Evolutionary conservation across 1,140 invertebrate species (phyloP), one percentile per base, ranked within the genome.

Genomic region (Aphidius gifuensis): DNA sequence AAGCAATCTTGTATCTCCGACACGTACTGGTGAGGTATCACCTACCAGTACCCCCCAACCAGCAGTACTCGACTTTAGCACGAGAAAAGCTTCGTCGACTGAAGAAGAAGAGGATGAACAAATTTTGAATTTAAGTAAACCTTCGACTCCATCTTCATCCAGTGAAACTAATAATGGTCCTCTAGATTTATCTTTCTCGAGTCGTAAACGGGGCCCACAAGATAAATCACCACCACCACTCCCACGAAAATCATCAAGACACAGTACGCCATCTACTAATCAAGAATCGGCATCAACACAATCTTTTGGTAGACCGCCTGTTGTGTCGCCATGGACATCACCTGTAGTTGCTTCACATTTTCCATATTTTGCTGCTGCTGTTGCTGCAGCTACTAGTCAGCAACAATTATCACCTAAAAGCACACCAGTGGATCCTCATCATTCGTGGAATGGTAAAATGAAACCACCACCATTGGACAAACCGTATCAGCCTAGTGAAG

Each of bases 341-440:
- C 88, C 90, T 2, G 86, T 91, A 5, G 88, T 90, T n/a, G 85
- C 87, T 5, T 84, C 85, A 8, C 87, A 90, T 69, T 84, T 91
- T 64, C 90, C 90, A 23, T 93, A 92, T 67, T 90, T 91, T 66
- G 87, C 91, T 43, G 90, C 90, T 3, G 90, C 90, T n/a, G 89
- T 90, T 7, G 87, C 88, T 16, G 88, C 82, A 48, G 85, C 88
- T 62, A 88, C 88, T 75, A 80, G 78, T 80, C 75, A 78, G 62
- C 79, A 81, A 67, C 78, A 80, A 61, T 80, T 91, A 2, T 92
- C 90, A 32, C 89, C 90, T 1, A 89, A 90, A 67, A 87, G 86
- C 39, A 85, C 83, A 40, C 73, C 83, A 45, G 73, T 75, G 5
- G 75, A 75, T 51, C 75, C 82, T 59, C 76, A 80, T 60, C 82